phyloP scores from a whole-genome alignment of 2,113 vertebrate species.

The Numenius arquata region DNA sequence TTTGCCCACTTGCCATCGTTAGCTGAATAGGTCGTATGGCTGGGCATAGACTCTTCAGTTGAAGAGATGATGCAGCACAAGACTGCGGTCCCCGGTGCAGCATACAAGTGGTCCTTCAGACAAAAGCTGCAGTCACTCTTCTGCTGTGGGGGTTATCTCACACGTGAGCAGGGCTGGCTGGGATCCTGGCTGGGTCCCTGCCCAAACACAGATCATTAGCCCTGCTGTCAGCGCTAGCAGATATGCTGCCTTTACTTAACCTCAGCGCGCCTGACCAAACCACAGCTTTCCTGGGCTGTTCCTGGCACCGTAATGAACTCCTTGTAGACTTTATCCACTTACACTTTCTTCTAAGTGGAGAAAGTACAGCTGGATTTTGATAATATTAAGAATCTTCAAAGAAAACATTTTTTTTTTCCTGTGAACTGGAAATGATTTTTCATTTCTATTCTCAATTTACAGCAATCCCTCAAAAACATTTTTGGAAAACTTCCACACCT shows the following conservation, averaged over 20 bases:
- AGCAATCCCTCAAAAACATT: background rate
- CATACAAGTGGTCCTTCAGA: background rate
- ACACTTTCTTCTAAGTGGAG: background rate
- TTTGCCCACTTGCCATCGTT: background rate
- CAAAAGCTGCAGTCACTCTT: background rate
- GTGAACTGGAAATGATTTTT: background rate
- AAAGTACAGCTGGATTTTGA: background rate
- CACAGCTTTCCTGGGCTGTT: background rate
- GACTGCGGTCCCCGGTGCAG: background rate
- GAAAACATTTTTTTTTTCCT: background rate
- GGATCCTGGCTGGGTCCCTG: background rate
- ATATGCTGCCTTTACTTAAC: background rate
- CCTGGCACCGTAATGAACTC: background rate
- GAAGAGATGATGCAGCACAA: background rate
- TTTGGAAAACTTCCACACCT: constrained; percentile 23
- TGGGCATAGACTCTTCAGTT: background rate
- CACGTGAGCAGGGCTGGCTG: background rate
- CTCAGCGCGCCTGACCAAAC: background rate
- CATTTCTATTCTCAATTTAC: background rate
- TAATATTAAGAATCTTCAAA: background rate
- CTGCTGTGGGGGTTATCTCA: background rate
- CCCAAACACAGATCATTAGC: background rate
- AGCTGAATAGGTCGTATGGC: background rate
- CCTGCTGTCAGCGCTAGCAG: background rate
- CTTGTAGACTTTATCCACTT: background rate